These are phyloP conservation scores for Poeciliopsis occidentalis DNA, from an alignment of 2,113 vertebrate species.

Conservation along the genomic window DNA sequence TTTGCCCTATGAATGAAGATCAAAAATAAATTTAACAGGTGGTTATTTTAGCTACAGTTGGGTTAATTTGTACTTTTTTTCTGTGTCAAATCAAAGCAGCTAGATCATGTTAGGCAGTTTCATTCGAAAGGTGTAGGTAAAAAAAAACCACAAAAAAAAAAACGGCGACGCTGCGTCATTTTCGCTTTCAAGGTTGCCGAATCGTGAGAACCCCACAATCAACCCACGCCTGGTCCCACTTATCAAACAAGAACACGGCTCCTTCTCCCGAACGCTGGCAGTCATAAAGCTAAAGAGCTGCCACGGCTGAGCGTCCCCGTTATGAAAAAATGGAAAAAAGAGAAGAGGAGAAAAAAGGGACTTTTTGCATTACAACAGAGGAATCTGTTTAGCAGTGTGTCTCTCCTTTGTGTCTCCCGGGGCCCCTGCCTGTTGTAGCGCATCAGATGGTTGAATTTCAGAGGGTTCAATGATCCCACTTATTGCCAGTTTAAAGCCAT, in stretches of 20 bases:
- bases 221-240: conserved; percentile 1
- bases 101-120: neutral
- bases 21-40: neutral
- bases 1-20: neutral
- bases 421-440: conserved; percentile 42
- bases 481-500: conserved; percentile 67
- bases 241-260: conserved; percentile 1
- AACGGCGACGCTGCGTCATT: neutral
- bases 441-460: conserved; percentile 61
- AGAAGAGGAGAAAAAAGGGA: neutral
- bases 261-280: neutral
- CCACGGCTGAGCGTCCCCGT: conserved; percentile 32
- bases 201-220: neutral
- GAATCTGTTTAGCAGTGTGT: conserved; percentile 39
- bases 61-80: neutral
- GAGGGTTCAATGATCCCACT: conserved; percentile 71
- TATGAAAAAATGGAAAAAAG: conserved; percentile 26
- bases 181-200: neutral
- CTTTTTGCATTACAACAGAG: conserved; percentile 37
- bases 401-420: conserved; percentile 21
- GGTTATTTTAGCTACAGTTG: neutral
- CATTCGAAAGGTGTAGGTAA: neutral
- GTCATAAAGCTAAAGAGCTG: conserved; percentile 17
- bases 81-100: neutral
- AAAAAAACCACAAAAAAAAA: no score